Conservation (phyloP, 2,113 vertebrate species). For the Petrocephalus microphthalmus region DNA sequence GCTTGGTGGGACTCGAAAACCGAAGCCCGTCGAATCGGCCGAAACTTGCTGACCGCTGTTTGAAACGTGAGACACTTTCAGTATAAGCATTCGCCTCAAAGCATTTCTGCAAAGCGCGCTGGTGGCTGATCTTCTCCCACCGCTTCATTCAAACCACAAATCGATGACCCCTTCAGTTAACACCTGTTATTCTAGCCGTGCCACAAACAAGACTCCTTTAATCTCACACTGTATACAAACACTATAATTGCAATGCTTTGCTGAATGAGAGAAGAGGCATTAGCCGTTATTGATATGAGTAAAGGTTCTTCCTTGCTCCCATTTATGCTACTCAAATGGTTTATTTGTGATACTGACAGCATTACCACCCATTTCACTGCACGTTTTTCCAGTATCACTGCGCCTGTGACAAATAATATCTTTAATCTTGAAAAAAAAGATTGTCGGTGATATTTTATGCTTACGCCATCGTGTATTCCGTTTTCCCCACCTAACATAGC, state of each 20-base stretch:
- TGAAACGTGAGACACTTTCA: slow-evolving; percentile 30
- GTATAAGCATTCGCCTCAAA: background rate
- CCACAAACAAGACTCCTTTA: background rate
- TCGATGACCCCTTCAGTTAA: background rate
- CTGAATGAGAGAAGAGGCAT: background rate
- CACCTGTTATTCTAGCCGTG: background rate
- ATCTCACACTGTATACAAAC: background rate
- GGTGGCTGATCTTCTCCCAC: background rate
- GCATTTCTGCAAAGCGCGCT: background rate
- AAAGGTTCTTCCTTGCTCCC: background rate
- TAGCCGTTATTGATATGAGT: background rate
- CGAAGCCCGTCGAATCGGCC: slow-evolving; percentile 64
- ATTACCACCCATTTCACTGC: background rate
- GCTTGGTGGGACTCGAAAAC: slow-evolving; percentile 43
- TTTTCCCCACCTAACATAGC: background rate
- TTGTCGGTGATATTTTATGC: background rate
- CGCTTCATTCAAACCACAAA: background rate
- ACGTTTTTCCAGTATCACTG: background rate
- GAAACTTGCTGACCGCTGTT: slow-evolving; percentile 67
- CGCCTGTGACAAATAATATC: background rate
- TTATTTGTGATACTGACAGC: background rate
- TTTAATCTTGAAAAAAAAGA: background rate
- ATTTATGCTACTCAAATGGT: background rate
- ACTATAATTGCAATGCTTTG: background rate
- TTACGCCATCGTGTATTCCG: background rate